Base-by-base conservation (phyloP, 2,113 vertebrate species). In the Pygoscelis antarcticus region DNA sequence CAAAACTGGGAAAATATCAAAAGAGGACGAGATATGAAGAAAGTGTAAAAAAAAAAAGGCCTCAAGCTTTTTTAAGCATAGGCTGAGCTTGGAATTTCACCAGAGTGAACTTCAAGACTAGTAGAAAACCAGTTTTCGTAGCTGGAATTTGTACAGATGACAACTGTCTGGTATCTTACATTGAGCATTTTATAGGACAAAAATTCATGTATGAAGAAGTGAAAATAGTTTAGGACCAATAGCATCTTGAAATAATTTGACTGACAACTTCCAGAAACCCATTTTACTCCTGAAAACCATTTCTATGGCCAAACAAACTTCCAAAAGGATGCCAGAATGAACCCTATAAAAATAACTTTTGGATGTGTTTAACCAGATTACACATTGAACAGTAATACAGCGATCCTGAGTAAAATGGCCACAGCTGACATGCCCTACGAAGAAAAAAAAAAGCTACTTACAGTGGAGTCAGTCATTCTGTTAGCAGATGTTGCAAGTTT, bases 241-340 rank as follows among this genome's bases (percentile, higher is more conserved):
- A 91, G 82, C 75, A 84, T 95, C 90, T 95, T 80, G 95, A 94
- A 96, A 87, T 57, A 96, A 87, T 81, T 51, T 84, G 86, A 92
- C 58, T 65, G 86, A 96, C 94, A 92, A 49, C 91, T 93, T 92
- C 57, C 96, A 96, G 95, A 97, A 97, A 96, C 64, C 49, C 83
- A 93, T 66, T 88, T 94, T 61, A 95, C 92, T 88, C 82, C 87
- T 71, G 34, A 92, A 97, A 89, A 83, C 46, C 79, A 49, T 69
- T 94, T 69, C 75, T 70, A 79, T 62, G 69, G 81, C 72, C 54
- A 93, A 92, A 46, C 52, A 55, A 90, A 76, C 49, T 92, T 77
- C 93, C 86, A 60, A 83, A 95, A 96, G 58, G 83, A 92, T 80
- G 90, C 85, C 46, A 21, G 55, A 94, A 93, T 6, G 46, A 87